phyloP scores from a whole-genome alignment of 2,113 vertebrate species.

The Salvelinus sp. region DNA sequence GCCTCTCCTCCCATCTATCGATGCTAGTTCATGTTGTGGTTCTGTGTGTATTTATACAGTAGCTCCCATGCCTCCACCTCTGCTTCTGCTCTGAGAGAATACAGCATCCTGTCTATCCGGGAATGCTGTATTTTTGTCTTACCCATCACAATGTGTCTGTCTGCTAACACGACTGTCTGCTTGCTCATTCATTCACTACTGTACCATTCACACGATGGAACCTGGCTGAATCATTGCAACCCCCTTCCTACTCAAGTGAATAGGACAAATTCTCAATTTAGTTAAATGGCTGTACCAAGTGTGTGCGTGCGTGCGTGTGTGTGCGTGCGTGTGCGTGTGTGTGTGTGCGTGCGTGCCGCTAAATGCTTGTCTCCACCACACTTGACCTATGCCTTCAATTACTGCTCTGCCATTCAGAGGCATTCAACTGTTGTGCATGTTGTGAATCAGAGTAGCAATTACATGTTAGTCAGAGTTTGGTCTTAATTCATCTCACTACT shows the following conservation, averaged over 20 bases:
- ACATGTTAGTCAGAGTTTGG: constrained; percentile 19
- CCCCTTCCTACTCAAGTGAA: background rate
- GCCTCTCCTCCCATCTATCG: too few species aligned
- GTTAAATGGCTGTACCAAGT: background rate
- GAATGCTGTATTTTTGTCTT: constrained; percentile 30
- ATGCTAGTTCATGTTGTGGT: too few species aligned
- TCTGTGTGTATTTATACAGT: constrained; percentile 1
- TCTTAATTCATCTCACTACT: constrained; percentile 27
- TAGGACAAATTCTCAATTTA: background rate
- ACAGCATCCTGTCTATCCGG: constrained; percentile 7
- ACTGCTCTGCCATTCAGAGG: background rate
- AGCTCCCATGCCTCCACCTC: constrained; percentile 26
- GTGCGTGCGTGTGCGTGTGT: background rate
- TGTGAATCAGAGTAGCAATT: constrained; percentile 30
- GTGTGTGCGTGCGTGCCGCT: background rate
- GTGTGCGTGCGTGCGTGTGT: background rate
- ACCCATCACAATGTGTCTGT: constrained; percentile 23
- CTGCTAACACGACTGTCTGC: constrained; percentile 37
- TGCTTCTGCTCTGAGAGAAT: constrained; percentile 14
- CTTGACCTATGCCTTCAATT: constrained; percentile 22
- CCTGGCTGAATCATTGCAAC: background rate
- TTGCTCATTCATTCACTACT: constrained; percentile 15
- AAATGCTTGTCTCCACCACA: background rate
- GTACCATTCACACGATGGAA: constrained; percentile 23
- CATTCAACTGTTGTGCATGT: constrained; percentile 22